These are phyloP conservation scores for Mesembrinibis cayennensis DNA, from an alignment of 2,113 vertebrate species.

Conservation along the genomic window DNA sequence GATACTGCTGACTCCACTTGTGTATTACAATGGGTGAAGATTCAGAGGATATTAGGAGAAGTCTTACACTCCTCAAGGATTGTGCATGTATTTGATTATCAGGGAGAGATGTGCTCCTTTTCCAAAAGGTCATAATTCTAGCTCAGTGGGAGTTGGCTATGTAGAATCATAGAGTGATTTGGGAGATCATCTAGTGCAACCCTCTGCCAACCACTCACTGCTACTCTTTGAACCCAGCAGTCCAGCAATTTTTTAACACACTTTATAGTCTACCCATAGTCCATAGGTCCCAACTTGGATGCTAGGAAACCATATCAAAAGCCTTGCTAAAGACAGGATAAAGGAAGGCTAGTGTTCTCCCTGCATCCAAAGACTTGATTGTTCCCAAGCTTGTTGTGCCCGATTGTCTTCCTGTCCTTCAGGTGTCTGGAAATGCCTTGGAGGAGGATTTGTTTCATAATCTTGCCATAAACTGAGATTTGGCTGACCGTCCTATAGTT, in stretches of 20 bases:
- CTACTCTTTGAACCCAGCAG: background rate
- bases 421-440: background rate
- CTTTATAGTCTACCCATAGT: background rate
- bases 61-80: background rate
- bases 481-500: background rate
- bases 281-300: background rate
- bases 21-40: background rate
- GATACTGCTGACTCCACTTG: background rate
- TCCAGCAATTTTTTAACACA: background rate
- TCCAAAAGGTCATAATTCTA: background rate
- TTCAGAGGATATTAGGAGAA: background rate
- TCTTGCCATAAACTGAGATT: background rate
- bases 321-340: background rate
- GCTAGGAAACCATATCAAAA: background rate
- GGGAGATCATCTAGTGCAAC: background rate
- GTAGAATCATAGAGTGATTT: background rate
- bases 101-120: background rate
- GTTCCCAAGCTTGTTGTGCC: background rate
- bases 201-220: background rate
- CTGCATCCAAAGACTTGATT: background rate
- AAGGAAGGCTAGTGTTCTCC: background rate
- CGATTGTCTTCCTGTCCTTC: background rate
- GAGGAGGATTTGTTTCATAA: background rate
- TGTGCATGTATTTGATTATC: background rate
- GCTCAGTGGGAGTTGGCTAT: background rate